phyloP scores from a whole-genome alignment of 2,888 invertebrate genomes.

The Cylindroiulus punctatus region DNA sequence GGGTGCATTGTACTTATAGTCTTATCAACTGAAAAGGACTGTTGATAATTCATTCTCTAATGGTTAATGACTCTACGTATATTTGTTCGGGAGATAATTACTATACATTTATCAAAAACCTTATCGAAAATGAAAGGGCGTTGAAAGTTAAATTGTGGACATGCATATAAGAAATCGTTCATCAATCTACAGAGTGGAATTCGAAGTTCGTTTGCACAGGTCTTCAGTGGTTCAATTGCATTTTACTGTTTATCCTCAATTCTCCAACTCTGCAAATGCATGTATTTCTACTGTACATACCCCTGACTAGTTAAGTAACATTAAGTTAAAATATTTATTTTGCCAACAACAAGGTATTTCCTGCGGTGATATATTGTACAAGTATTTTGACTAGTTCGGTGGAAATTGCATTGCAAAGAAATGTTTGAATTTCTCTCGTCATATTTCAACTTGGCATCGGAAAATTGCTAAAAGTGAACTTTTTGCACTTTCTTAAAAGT shows the following conservation, averaged over 20 bases:
- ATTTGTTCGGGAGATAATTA: not conserved
- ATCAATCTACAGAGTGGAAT: not conserved
- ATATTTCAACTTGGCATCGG: not conserved
- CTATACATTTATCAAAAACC: not conserved
- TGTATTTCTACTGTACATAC: no score
- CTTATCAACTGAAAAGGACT: not conserved
- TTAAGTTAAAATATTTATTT: no score
- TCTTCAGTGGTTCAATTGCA: not conserved
- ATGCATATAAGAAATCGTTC: not conserved
- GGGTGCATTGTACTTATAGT: not conserved
- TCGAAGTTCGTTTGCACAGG: not conserved
- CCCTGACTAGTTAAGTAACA: no score
- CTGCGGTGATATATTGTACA: no score
- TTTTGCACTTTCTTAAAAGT: conserved; percentile 16
- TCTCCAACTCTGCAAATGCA: not conserved
- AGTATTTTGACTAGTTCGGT: no score
- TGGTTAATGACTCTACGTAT: not conserved
- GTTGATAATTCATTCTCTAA: not conserved
- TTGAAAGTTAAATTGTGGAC: not conserved
- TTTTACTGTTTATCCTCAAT: not conserved
- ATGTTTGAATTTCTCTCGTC: not conserved
- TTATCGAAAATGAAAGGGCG: conserved; percentile 34
- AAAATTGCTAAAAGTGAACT: not conserved
- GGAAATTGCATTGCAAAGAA: not conserved
- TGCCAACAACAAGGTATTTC: no score